phyloP scores from a whole-genome alignment of 2,113 vertebrate genomes.

The Guaruba guarouba region DNA sequence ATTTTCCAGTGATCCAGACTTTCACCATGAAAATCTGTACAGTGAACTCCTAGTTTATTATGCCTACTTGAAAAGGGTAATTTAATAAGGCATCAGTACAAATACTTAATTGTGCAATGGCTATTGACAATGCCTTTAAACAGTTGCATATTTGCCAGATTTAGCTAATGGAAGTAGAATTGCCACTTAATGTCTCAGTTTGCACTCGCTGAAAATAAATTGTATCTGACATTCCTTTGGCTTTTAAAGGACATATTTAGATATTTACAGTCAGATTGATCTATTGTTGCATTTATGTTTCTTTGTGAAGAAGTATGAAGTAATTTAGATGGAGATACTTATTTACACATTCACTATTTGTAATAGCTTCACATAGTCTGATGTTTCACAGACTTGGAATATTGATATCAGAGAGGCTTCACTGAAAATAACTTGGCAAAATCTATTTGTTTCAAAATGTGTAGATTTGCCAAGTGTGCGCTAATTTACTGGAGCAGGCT shows the following conservation, averaged over 20 bases:
- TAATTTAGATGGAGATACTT: conserved; percentile 67
- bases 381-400: neutral
- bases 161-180: conserved; percentile 87
- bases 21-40: conserved; percentile 73
- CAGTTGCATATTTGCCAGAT: conserved; percentile 87
- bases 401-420: neutral
- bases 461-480: neutral
- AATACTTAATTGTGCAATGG: conserved; percentile 92
- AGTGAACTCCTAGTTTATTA: conserved; percentile 82
- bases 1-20: conserved; percentile 68
- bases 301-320: conserved; percentile 66
- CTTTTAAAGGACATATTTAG: conserved; percentile 79
- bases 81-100: conserved; percentile 90
- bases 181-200: conserved; percentile 83
- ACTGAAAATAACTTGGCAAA: neutral
- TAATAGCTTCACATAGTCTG: conserved; percentile 11
- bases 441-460: neutral
- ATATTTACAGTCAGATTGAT: conserved; percentile 76
- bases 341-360: conserved; percentile 49
- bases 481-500: neutral
- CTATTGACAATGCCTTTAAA: conserved; percentile 92
- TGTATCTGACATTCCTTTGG: conserved; percentile 80
- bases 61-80: conserved; percentile 82
- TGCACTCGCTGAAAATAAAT: conserved; percentile 83
- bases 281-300: conserved; percentile 73